Conservation (phyloP, 1,140 invertebrate species). For the Tetragnatha versicolor region DNA sequence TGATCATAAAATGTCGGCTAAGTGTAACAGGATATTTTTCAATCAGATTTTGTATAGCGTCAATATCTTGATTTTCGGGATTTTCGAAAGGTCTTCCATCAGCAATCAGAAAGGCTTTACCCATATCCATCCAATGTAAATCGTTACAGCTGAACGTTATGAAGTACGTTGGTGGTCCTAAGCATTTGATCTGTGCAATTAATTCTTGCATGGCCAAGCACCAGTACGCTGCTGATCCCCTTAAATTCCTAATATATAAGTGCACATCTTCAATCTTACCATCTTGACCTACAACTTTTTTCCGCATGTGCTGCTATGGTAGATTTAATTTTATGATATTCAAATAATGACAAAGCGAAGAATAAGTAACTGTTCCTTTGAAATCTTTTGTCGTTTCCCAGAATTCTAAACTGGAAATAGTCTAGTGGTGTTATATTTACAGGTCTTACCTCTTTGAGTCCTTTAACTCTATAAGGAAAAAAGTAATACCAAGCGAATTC, state of each 20-base stretch:
- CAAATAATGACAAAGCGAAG: conserved; percentile 61
- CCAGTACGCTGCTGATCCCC: background rate
- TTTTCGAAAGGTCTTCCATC: conserved; percentile 4
- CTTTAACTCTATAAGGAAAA: conserved; percentile 63
- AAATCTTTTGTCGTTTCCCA: conserved; percentile 62
- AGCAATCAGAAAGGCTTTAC: conserved; percentile 38
- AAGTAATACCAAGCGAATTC: conserved; percentile 63
- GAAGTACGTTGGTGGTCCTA: conserved; percentile 41
- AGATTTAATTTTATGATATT: conserved; percentile 14
- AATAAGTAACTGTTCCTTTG: conserved; percentile 64
- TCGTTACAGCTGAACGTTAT: conserved; percentile 49
- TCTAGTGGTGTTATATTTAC: conserved; percentile 63
- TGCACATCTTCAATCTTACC: conserved; percentile 4
- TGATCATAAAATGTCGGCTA: background rate
- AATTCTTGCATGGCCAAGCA: conserved; percentile 2
- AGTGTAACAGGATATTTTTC: background rate
- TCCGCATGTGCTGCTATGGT: conserved; percentile 19
- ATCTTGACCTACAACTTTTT: conserved; percentile 11
- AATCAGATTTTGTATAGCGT: background rate
- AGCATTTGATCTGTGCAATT: conserved; percentile 39
- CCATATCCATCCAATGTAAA: conserved; percentile 47
- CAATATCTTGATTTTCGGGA: background rate
- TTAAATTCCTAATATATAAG: background rate
- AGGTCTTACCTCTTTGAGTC: conserved; percentile 61
- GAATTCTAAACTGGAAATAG: conserved; percentile 63